Base-by-base conservation (phyloP, 2,113 vertebrate species). In the Nothobranchius furzeri region DNA sequence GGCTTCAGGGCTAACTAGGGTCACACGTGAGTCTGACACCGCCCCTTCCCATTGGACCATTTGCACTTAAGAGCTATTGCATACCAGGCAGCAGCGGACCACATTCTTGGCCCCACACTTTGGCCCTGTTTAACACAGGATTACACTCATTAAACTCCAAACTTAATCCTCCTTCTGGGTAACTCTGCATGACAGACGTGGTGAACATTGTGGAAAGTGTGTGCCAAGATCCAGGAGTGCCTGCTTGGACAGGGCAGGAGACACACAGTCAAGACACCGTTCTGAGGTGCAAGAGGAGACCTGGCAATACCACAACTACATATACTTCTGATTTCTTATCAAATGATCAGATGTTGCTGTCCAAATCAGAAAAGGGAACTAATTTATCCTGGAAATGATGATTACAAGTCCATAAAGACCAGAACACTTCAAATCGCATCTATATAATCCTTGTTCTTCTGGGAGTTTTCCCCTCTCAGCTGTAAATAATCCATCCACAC, bases 61-160 rank as follows among this genome's bases (percentile, higher is more conserved):
- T 91, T 83, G 76, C 82, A 85, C 70, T 82, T 84, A 76, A 78
- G 68, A 79, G 72, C 87, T 81, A 85, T 75, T 85, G 82, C 88
- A 92, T 93, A 91, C 90, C 89, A 88, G 83, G 78, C 84, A 78
- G 75, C 79, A 80, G 80, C 61, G 78, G 76, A 86, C 84, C 81
- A 80, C 90, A 92, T 92, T 91, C 90, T 88, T 90, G 79, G 83
- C 73, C 86, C 79, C 85, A 89, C 89, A 89, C 89, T 90, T 85
- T 92, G 89, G 88, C 90, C 91, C 82, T 91, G 84, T 93, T 91
- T 90, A 93, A 88, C 91, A 91, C 86, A 56, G 88, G 91, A 92
- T 93, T 93, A 93, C 86, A 89, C 91, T 93, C 90, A 94, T 93
- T 94, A 94, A 93, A 92, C 89, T 88, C 85, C 85, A 87, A 90